These are phyloP conservation scores for Myotis findleyi DNA, from an alignment of 2,797 vertebrate genomes.

Conservation along the genomic window DNA sequence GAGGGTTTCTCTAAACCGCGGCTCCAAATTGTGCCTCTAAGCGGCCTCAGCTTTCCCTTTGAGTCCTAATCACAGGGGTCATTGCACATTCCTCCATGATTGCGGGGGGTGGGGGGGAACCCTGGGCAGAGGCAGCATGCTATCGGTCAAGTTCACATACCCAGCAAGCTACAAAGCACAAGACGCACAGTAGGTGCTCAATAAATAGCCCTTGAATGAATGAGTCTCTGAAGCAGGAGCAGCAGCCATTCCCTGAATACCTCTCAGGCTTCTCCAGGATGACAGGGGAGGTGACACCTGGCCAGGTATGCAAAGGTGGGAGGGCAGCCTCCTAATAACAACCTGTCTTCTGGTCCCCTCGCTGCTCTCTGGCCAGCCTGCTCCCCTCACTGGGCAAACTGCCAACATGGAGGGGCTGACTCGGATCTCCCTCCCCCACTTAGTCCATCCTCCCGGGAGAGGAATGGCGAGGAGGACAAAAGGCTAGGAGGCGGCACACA, in stretches of 20 bases:
- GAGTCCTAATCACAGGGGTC: neutral
- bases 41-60: rapidly evolving
- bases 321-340: neutral
- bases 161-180: neutral
- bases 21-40: neutral
- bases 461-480: neutral
- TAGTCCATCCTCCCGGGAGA: neutral
- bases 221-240: neutral
- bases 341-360: neutral
- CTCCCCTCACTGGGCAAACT: neutral
- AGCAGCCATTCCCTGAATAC: neutral
- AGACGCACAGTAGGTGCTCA: neutral
- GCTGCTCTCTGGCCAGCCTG: neutral
- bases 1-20: neutral
- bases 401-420: neutral
- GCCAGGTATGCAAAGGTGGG: neutral
- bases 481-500: neutral
- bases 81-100: neutral
- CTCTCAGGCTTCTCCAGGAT: neutral
- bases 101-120: neutral
- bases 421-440: neutral
- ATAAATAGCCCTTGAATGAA: neutral
- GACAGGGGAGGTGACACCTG: neutral
- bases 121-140: neutral
- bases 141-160: neutral